Conservation (phyloP, 2,113 vertebrate species). For the Prinia subflava region DNA sequence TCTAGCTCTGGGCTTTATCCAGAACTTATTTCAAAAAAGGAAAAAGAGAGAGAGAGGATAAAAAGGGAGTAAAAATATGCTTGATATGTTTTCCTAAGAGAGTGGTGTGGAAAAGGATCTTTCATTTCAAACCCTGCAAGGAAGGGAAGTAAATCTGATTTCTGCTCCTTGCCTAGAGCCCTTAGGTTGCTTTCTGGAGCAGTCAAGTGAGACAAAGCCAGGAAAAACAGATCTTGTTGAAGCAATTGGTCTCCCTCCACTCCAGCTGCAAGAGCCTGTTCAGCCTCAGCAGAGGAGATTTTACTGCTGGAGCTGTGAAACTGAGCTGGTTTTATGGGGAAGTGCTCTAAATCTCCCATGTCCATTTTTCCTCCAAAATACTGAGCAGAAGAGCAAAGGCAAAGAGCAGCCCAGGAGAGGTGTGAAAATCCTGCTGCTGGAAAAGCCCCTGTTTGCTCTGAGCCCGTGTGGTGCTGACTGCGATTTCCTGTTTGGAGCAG, state of each 20-base stretch:
- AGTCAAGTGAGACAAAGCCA: conserved; percentile 16
- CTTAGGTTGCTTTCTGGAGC: not conserved
- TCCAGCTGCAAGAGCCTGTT: not conserved
- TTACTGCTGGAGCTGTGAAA: not conserved
- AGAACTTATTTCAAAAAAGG: not conserved
- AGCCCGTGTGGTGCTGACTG: accelerated
- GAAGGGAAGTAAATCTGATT: conserved; percentile 1
- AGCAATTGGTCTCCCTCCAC: not conserved
- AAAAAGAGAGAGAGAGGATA: accelerated
- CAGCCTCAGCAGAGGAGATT: not conserved
- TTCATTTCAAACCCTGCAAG: not conserved
- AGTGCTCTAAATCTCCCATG: not conserved
- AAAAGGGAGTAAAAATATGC: not conserved
- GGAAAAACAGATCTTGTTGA: conserved; percentile 5
- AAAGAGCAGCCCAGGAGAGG: not conserved
- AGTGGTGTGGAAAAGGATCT: not conserved
- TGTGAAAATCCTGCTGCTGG: not conserved
- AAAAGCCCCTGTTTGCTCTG: not conserved
- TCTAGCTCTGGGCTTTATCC: not conserved
- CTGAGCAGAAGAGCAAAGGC: not conserved
- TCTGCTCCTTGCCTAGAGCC: not conserved
- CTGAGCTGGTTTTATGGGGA: not conserved
- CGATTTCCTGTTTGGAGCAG: not conserved
- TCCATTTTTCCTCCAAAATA: not conserved
- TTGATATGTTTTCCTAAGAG: not conserved